Base-by-base conservation (phyloP, 2,888 invertebrate genomes). In the Tiliacea aurago region DNA sequence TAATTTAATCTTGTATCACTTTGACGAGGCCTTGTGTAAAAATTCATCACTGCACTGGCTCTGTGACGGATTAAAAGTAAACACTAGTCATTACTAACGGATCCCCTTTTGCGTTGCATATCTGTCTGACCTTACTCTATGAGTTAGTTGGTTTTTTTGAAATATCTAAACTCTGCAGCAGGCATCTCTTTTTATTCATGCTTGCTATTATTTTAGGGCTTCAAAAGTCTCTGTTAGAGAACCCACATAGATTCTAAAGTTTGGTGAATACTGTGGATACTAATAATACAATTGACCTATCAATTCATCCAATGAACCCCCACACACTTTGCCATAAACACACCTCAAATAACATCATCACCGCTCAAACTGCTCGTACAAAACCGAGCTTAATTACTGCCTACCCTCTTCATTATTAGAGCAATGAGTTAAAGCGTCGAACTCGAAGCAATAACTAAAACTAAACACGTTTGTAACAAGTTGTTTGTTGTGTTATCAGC, bases 391-490 rank as follows among this genome's bases (percentile, higher is more conserved):
- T 94, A 94, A 94, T 94, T 92, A 94, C 93, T 88, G 88, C 88
- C 89, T 91, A 91, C 94, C 92, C 93, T 93, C 94, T 94, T 94
- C 93, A 94, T 95, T 95, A 95, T 93, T 93, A 92, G 93, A 94
- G 89, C 94, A 95, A 95, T 95, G 95, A 95, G 94, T 94, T 94
- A 93, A 94, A 94, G 91, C 94, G 93, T 94, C 95, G 94, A 95
- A 95, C 94, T 95, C 93, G 90, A 90, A 92, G 95, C 94, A 95
- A 95, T 95, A 95, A 95, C 95, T 95, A 95, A 95, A 95, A 95
- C 95, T 95, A 95, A 96, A 95, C 95, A 95, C 95, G 96, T 96
- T 95, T 95, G 95, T 95, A 96, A 96, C 96, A 95, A 96, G 95
- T 95, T 96, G 95, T 95, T 95, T 95, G 95, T 95, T 95, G 94